Evolutionary conservation across 2,113 vertebrate species (phyloP).

Genomic region (Peromyscus polionotus): DNA sequence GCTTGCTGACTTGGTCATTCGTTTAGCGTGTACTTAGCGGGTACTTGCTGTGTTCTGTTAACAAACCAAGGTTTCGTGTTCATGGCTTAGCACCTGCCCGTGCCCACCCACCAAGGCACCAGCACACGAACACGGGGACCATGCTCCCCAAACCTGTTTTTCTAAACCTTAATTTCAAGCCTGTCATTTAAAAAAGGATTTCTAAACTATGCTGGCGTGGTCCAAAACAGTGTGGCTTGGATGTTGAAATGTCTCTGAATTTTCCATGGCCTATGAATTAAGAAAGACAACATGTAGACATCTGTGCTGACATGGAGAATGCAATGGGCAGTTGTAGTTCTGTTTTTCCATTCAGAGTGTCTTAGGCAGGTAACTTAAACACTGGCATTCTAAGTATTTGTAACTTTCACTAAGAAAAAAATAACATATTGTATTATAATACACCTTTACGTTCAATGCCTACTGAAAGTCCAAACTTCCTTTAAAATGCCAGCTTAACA

Average conservation of each 20-base stretch:
- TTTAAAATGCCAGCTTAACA: neutral
- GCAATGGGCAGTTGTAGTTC: neutral
- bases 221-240: neutral
- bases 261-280: neutral
- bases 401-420: constrained; percentile 16
- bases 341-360: neutral
- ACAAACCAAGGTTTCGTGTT: fast-evolving
- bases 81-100: neutral
- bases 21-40: neutral
- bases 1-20: neutral
- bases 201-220: neutral
- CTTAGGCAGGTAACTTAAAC: neutral
- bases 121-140: neutral
- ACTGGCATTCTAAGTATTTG: neutral
- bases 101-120: neutral
- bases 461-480: neutral
- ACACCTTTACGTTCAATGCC: neutral
- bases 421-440: neutral
- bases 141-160: neutral
- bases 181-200: neutral
- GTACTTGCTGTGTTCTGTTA: neutral
- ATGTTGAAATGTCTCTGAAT: constrained; percentile 29
- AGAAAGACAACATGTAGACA: neutral
- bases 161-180: neutral
- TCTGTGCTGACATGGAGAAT: neutral